Evolutionary conservation across 1,140 invertebrate genomes (phyloP).

Genomic region (Macrocentrus cingulum): DNA sequence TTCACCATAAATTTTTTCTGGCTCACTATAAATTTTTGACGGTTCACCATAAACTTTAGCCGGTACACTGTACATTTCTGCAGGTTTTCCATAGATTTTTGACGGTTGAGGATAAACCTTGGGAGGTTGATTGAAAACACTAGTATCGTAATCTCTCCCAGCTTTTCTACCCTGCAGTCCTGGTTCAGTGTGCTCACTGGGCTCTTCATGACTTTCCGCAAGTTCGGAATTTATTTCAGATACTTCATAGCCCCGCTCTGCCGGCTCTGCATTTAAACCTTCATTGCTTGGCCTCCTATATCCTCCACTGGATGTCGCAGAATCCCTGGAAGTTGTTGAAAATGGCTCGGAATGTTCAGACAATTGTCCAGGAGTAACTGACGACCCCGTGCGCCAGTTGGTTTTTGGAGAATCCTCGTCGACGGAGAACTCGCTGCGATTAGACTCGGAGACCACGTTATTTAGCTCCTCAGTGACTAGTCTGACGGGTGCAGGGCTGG

Average conservation of each 20-base stretch:
- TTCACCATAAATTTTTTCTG: slow-evolving; percentile 50
- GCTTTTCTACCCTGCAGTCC: slow-evolving; percentile 46
- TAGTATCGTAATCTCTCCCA: slow-evolving; percentile 51
- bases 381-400: slow-evolving; percentile 43
- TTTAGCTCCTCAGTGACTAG: slow-evolving; percentile 56
- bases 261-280: slow-evolving; percentile 41
- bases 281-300: slow-evolving; percentile 28
- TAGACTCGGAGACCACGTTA: slow-evolving; percentile 60
- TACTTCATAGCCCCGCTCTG: slow-evolving; percentile 45
- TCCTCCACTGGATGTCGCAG: slow-evolving; percentile 4
- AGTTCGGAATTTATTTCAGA: slow-evolving; percentile 40
- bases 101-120: slow-evolving; percentile 47
- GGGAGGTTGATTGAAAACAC: slow-evolving; percentile 59
- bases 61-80: slow-evolving; percentile 51
- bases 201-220: slow-evolving; percentile 40
- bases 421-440: slow-evolving; percentile 61
- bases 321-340: slow-evolving; percentile 19
- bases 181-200: slow-evolving; percentile 34
- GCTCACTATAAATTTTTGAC: slow-evolving; percentile 46
- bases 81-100: slow-evolving; percentile 54
- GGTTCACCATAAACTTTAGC: slow-evolving; percentile 58
- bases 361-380: slow-evolving; percentile 38
- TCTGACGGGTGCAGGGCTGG: slow-evolving; percentile 33
- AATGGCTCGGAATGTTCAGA: slow-evolving; percentile 14
- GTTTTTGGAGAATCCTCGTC: slow-evolving; percentile 60